Evolutionary conservation across 64 coral and sea anemone species (phyloP).

Genomic region (Actinia equina): DNA sequence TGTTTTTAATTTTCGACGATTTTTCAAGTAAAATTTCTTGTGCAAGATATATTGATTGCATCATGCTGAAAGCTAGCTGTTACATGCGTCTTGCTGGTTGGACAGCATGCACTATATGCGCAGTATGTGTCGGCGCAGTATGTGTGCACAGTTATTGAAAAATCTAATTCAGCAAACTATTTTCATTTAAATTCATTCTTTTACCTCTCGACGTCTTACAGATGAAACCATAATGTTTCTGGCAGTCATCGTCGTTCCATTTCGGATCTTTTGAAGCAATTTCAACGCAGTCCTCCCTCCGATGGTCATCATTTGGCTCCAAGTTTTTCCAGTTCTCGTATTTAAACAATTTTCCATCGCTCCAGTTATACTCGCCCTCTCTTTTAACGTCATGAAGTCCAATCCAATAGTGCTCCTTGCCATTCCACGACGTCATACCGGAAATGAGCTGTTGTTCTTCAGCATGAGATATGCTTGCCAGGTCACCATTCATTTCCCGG

Average conservation of each 20-base stretch:
- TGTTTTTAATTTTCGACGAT: too few species aligned
- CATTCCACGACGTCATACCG: background rate
- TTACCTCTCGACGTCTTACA: background rate
- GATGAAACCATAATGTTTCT: background rate
- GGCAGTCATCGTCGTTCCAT: conserved; percentile 6
- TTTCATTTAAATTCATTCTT: too few species aligned
- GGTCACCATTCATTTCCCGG: conserved; percentile 7
- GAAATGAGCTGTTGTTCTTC: conserved; percentile 7
- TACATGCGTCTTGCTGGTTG: too few species aligned
- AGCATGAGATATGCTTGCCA: background rate
- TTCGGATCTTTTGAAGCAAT: background rate
- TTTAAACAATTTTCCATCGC: background rate
- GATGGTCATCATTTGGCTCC: background rate
- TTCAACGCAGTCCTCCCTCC: conserved; percentile 27
- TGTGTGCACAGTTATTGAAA: too few species aligned
- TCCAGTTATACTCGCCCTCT: conserved; percentile 17
- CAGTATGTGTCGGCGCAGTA: too few species aligned
- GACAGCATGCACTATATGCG: too few species aligned
- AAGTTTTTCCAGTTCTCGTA: background rate
- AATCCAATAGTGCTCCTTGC: conserved; percentile 4
- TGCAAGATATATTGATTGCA: too few species aligned
- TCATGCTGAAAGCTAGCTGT: too few species aligned
- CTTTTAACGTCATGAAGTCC: conserved; percentile 14
- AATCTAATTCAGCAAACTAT: too few species aligned
- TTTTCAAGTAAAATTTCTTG: too few species aligned